Conservation (phyloP, 1,140 invertebrate species). For the Tetragonula clypearis region DNA sequence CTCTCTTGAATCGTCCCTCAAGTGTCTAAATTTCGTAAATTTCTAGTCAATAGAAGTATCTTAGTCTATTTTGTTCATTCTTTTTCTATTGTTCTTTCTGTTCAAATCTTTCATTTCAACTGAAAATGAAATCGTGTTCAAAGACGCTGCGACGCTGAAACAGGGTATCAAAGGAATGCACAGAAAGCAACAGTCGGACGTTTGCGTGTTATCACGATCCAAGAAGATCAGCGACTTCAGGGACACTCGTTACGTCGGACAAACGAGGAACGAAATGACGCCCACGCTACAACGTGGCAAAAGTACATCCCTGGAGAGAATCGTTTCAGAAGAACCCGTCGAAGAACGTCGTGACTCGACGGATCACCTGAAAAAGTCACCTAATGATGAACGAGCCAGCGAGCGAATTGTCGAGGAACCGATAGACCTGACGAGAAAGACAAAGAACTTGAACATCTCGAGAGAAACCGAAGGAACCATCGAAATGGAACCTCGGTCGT, state of each 20-base stretch:
- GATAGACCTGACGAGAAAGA: not conserved
- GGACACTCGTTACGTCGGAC: not conserved
- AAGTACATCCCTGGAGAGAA: not conserved
- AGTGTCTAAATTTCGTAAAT: no score
- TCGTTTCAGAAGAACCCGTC: not conserved
- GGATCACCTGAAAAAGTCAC: not conserved
- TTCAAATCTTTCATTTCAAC: no score
- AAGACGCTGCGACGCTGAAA: not conserved
- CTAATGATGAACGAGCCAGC: not conserved
- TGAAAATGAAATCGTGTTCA: not conserved
- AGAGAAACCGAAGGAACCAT: not conserved
- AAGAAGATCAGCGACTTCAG: not conserved
- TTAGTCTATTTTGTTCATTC: not conserved
- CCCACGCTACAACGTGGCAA: not conserved
- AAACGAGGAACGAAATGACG: not conserved
- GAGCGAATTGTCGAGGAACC: rapidly evolving
- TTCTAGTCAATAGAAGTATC: not conserved
- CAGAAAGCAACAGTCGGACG: not conserved
- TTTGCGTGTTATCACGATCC: not conserved
- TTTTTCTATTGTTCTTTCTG: not conserved
- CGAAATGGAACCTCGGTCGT: conserved; percentile 42
- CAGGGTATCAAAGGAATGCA: not conserved
- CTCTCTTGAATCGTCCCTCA: no score
- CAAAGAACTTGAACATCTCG: not conserved
- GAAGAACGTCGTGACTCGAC: not conserved